phyloP scores from a whole-genome alignment of 2,113 vertebrate species.

The Regulus satrapa region DNA sequence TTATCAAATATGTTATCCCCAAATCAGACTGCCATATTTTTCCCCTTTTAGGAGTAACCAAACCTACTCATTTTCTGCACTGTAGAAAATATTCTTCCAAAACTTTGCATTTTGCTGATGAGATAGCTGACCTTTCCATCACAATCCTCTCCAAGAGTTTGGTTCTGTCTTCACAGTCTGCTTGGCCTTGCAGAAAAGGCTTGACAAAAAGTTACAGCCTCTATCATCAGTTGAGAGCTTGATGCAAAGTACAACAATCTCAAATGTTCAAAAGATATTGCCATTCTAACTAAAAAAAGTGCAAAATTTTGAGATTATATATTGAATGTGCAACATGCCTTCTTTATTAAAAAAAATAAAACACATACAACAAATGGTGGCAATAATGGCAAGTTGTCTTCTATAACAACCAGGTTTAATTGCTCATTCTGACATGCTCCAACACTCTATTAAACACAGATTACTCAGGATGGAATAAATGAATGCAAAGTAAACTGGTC shows the following conservation, averaged over 20 bases:
- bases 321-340: background rate
- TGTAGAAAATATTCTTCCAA: background rate
- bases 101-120: background rate
- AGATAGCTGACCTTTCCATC: background rate
- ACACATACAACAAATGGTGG: slow-evolving; percentile 2
- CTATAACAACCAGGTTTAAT: slow-evolving; percentile 69
- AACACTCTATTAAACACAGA: slow-evolving; percentile 69
- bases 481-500: slow-evolving; percentile 61
- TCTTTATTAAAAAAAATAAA: slow-evolving; percentile 63
- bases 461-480: slow-evolving; percentile 71
- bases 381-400: slow-evolving; percentile 55
- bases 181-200: background rate
- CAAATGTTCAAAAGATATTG: background rate
- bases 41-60: background rate
- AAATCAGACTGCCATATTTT: background rate
- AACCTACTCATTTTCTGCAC: background rate
- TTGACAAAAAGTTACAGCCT: background rate
- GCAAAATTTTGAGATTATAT: background rate
- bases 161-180: background rate
- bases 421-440: slow-evolving; percentile 65
- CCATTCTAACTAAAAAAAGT: background rate
- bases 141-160: background rate
- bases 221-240: background rate
- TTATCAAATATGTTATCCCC: background rate
- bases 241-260: background rate